Evolutionary conservation across 2,797 vertebrate genomes (phyloP), one percentile per base, ranked within the genome.

Genomic region (Eremophila alpestris): DNA sequence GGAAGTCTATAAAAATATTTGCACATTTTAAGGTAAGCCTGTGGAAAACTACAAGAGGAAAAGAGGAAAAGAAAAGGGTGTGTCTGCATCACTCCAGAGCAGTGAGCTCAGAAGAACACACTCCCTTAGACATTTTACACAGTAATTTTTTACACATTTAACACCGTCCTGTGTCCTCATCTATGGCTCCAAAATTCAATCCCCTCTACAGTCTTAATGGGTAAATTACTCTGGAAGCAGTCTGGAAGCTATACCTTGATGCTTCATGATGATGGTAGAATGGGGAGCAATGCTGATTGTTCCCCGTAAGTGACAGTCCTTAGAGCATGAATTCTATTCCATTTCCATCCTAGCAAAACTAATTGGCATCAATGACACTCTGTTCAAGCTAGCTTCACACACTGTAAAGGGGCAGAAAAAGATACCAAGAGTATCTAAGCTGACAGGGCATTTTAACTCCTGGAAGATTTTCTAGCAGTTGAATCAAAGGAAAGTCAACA

Each of bases 331-430:
- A 38, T 75, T 62, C 51, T 43, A 86, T 43, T 82, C 20, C 5
- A 24, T n/a, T 89, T 89, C 65, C 5, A 77, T 67, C 78, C 58
- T n/a, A 81, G 51, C 68, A 86, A 89, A 89, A 78, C 12, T 17
- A 52, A 13, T 0, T 70, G 29, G 26, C 0, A 0, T n/a, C 58
- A 59, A 19, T 20, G 16, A 22, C 21, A n/a, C 22, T 34, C 23
- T 12, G 34, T 52, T 75, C 54, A 77, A 58, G 20, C 14, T 83
- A 68, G 68, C 29, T 90, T 83, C 49, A n/a, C 41, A 64, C 2
- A 14, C 60, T 41, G 11, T 34, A 48, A 88, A 84, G 41, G 18
- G 32, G 29, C 20, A 75, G 45, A 60, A 73, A 65, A 83, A 10
- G 23, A 32, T 34, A 75, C 21, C 8, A 70, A 21, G 2, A 63